Percentiles rank a stretch among this genome's conserved stretches.
Evolutionary conservation across 2,888 invertebrate species (phyloP).

Genomic region (Drosophila anceps): DNA sequence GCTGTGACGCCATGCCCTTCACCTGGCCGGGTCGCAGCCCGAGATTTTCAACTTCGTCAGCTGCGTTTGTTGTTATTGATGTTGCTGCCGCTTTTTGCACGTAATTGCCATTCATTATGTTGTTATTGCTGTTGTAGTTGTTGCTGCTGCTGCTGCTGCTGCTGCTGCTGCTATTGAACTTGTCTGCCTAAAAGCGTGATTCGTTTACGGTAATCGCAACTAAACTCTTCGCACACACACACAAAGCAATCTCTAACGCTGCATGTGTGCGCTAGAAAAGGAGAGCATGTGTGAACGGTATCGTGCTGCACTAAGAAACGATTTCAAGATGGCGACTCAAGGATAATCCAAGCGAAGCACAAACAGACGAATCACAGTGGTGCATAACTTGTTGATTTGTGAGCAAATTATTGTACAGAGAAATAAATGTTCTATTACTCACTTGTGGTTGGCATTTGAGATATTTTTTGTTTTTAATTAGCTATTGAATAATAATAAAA

Average conservation of each 20-base stretch:
- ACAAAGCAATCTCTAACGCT: neutral
- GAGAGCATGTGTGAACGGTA: neutral
- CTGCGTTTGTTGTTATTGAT: conserved; percentile 18
- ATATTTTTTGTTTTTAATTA: conserved; percentile 42
- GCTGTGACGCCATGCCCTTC: conserved; percentile 78
- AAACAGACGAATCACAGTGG: conserved; percentile 23
- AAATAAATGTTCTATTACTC: conserved; percentile 7
- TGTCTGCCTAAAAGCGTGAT: conserved; percentile 14
- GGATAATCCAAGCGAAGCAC: conserved; percentile 25
- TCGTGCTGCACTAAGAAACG: conserved; percentile 9
- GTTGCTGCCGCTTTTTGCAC: conserved; percentile 1
- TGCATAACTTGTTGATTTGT: neutral
- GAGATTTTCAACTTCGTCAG: conserved; percentile 25
- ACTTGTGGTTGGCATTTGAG: conserved; percentile 39
- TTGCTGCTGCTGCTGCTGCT: conserved; percentile 7
- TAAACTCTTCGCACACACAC: neutral
- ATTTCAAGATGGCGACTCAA: conserved; percentile 39
- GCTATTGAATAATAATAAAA: conserved; percentile 19
- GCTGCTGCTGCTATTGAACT: conserved; percentile 32
- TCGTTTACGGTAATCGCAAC: conserved; percentile 33
- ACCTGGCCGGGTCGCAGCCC: conserved; percentile 49
- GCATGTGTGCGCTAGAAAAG: neutral
- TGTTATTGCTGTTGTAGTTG: conserved; percentile 23
- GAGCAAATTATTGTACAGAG: neutral
- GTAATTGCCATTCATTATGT: conserved; percentile 17